Base-by-base conservation (phyloP, 2,888 invertebrate genomes). In the Drosophila mercatorum region DNA sequence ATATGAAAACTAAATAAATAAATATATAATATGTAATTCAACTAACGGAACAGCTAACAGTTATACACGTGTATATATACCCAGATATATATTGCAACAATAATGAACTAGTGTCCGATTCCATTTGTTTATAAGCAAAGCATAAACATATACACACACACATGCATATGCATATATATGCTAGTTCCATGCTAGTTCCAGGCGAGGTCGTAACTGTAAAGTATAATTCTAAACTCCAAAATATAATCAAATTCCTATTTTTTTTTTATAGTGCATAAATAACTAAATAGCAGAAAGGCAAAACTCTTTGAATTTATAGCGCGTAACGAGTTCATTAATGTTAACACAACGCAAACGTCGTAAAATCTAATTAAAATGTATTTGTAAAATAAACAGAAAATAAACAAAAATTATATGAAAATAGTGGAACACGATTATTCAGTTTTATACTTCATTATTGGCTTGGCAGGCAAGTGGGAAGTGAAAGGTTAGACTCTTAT, bases 271-370 rank as follows among this genome's bases (percentile, higher is more conserved):
- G 77, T 55, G 46, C 66, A 78, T 76, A 75, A 68, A 66, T 73
- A 56, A 61, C 51, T 60, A 51, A 57, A 55, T n/a, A 46, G 36
- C 26, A 46, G 17, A 46, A 66, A 62, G 56, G 55, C 66, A 80
- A 71, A 71, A 73, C 84, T 89, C 79, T 80, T 87, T 87, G 89
- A 87, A 87, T 87, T 88, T 86, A 90, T 87, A 90, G 87, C 62
- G 65, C 58, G 81, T 87, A 88, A 86, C 72, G 74, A 87, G 79
- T 80, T 88, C 81, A 64, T 80, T 73, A 78, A 86, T 83, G 81
- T 86, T 80, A 86, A 81, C 67, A 69, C 67, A 69, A 28, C 5
- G 4, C 64, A 57, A 47, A 53, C 63, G 43, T 31, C 12, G 17
- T 6, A 53, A 14, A 63, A 64, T 55, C 41, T 28, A 66, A 52